These are phyloP conservation scores for Neoascia interrupta DNA, from an alignment of 2,888 invertebrate species.

Conservation along the genomic window DNA sequence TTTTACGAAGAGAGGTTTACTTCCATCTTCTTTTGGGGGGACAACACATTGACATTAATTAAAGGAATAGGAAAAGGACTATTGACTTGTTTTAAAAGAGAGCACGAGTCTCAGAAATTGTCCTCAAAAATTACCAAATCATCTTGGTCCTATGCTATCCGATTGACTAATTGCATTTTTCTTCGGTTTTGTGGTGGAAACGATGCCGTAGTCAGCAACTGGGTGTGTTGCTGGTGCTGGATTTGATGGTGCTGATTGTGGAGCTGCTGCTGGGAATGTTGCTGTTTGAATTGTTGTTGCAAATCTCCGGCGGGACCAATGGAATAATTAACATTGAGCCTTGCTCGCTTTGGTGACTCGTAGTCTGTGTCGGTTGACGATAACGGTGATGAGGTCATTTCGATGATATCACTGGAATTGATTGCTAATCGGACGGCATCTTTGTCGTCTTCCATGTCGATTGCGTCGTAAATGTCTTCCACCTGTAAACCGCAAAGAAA, in stretches of 20 bases:
- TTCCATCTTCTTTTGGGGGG: background rate
- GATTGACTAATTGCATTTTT: slow-evolving; percentile 84
- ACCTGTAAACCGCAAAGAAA: slow-evolving; percentile 80
- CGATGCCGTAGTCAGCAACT: slow-evolving; percentile 55
- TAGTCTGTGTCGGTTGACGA: slow-evolving; percentile 81
- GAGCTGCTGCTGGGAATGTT: slow-evolving; percentile 70
- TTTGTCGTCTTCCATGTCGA: slow-evolving; percentile 85
- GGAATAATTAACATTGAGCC: slow-evolving; percentile 79
- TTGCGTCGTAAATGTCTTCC: slow-evolving; percentile 86
- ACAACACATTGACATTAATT: background rate
- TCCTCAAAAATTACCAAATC: slow-evolving; percentile 61
- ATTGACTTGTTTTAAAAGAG: slow-evolving; percentile 1
- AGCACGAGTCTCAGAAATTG: slow-evolving; percentile 41
- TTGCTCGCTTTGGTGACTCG: slow-evolving; percentile 76
- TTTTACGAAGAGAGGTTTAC: background rate
- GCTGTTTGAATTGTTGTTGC: slow-evolving; percentile 73
- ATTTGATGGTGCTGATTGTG: slow-evolving; percentile 61
- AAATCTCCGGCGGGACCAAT: slow-evolving; percentile 80
- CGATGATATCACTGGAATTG: slow-evolving; percentile 78
- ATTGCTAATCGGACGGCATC: slow-evolving; percentile 74
- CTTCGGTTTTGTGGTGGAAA: slow-evolving; percentile 81
- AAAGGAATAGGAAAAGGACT: background rate
- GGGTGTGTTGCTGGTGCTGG: slow-evolving; percentile 71
- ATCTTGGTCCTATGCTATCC: slow-evolving; percentile 76
- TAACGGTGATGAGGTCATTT: slow-evolving; percentile 61